phyloP scores from a whole-genome alignment of 2,888 invertebrate genomes.

The Mactromeris polynyma region DNA sequence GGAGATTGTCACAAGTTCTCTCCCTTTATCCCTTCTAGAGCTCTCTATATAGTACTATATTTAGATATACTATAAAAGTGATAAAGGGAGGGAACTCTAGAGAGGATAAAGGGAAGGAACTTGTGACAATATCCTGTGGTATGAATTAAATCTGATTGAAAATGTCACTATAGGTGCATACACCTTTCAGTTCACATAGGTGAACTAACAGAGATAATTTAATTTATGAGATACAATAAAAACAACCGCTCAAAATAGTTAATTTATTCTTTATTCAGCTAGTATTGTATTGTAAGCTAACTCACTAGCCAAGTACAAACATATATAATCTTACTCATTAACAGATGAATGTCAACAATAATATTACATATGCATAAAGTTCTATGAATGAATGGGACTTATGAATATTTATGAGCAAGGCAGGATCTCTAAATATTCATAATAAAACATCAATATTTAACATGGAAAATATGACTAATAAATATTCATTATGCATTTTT shows the following conservation, averaged over 20 bases:
- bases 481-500: conserved; percentile 8
- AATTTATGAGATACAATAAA: too few relatives aligned
- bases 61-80: too few relatives aligned
- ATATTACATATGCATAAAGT: neutral
- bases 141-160: too few relatives aligned
- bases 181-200: too few relatives aligned
- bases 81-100: too few relatives aligned
- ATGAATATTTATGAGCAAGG: conserved; percentile 1
- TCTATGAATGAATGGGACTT: neutral
- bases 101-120: too few relatives aligned
- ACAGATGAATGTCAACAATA: conserved; percentile 1
- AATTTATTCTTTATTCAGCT: neutral
- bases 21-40: too few relatives aligned
- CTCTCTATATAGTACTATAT: too few relatives aligned
- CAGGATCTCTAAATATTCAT: neutral
- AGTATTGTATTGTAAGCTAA: neutral
- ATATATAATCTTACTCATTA: conserved; percentile 4
- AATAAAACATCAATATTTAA: neutral
- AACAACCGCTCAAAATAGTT: neutral
- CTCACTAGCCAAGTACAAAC: conserved; percentile 13
- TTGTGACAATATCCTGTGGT: too few relatives aligned
- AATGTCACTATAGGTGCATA: too few relatives aligned
- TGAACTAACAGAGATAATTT: too few relatives aligned
- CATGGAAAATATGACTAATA: neutral
- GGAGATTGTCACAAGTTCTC: too few relatives aligned